These are phyloP conservation scores for Dryomyza anilis DNA, from an alignment of 2,888 invertebrate species.

Conservation along the genomic window DNA sequence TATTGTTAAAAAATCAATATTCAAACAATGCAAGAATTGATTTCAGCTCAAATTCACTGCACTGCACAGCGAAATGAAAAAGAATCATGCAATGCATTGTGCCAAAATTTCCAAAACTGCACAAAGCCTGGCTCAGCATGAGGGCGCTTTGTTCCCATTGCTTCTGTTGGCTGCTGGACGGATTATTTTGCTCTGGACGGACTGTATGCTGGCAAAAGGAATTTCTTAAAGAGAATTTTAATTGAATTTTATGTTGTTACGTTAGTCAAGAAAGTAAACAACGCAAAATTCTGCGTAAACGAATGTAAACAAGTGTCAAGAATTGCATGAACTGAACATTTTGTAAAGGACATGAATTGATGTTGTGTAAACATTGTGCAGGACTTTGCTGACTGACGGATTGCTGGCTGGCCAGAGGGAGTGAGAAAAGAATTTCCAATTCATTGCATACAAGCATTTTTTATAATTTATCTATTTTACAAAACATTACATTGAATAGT, in stretches of 20 bases:
- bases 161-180: not conserved
- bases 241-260: constrained; percentile 18
- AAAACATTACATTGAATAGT: not conserved
- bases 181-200: not conserved
- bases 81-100: not conserved
- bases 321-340: constrained; percentile 6
- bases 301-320: constrained; percentile 39
- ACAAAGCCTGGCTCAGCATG: constrained; percentile 14
- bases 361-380: constrained; percentile 19
- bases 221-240: constrained; percentile 15
- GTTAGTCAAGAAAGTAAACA: no score
- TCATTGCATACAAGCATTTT: no score
- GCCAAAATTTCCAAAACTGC: constrained; percentile 2
- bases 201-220: not conserved
- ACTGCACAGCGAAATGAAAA: not conserved
- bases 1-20: constrained; percentile 31
- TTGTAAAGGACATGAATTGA: not conserved
- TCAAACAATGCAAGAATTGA: constrained; percentile 9
- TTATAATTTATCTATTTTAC: no score
- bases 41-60: not conserved
- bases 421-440: not conserved
- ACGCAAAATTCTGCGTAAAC: constrained; percentile 4
- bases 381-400: not conserved
- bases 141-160: not conserved
- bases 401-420: not conserved